Evolutionary conservation across 2,113 vertebrate genomes (phyloP).

Genomic region (Papio anubis): DNA sequence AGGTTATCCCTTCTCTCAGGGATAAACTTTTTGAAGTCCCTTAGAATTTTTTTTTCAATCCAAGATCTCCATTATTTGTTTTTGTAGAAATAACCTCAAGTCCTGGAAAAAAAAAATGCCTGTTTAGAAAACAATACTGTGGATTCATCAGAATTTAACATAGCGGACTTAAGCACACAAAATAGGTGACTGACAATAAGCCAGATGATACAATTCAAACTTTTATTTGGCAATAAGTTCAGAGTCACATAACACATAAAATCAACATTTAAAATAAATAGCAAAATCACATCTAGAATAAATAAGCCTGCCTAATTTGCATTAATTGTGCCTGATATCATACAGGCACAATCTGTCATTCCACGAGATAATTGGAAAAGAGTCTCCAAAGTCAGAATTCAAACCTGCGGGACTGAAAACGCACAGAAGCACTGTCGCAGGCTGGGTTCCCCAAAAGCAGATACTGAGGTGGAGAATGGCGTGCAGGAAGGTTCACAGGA

Average conservation of each 20-base stretch:
- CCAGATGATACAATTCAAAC: neutral
- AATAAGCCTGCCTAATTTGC: constrained; percentile 46
- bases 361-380: neutral
- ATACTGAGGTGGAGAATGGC: neutral
- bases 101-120: neutral
- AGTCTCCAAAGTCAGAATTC: neutral
- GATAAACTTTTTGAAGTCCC: neutral
- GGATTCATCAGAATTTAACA: neutral
- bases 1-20: neutral
- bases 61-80: neutral
- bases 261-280: constrained; percentile 69
- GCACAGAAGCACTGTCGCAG: neutral
- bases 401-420: neutral
- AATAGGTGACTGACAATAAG: neutral
- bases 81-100: neutral
- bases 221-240: constrained; percentile 70
- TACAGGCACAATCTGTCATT: neutral
- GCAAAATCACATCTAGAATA: constrained; percentile 64
- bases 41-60: neutral
- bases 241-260: constrained; percentile 24
- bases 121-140: neutral
- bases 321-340: neutral
- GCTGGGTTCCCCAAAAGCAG: fast-evolving
- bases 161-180: neutral
- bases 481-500: neutral